phyloP scores from a whole-genome alignment of 1,140 invertebrate species.

The Drosophila varians region DNA sequence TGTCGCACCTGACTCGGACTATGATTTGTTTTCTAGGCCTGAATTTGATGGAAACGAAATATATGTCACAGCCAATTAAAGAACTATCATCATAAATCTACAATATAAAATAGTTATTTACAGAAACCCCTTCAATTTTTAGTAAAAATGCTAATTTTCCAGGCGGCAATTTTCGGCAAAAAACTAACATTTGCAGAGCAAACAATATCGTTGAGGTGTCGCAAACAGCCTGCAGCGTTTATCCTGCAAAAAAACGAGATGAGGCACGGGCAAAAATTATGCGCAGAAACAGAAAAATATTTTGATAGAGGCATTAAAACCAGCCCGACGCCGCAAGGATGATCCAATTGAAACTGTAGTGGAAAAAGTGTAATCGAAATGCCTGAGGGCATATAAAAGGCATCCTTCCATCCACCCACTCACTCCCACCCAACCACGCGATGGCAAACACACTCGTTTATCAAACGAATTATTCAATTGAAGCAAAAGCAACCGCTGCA shows the following conservation, averaged over 20 bases:
- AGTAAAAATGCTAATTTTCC: background rate
- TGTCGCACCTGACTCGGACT: conserved; percentile 18
- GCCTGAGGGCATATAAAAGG: conserved; percentile 62
- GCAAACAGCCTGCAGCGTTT: conserved; percentile 24
- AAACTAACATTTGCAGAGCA: conserved; percentile 26
- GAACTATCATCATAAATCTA: background rate
- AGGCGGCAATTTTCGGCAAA: background rate
- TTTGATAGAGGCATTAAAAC: conserved; percentile 43
- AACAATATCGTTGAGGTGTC: conserved; percentile 33
- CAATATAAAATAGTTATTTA: background rate
- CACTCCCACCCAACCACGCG: background rate
- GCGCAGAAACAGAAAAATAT: conserved; percentile 44
- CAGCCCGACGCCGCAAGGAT: conserved; percentile 8
- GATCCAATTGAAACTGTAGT: conserved; percentile 9
- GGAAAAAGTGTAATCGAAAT: conserved; percentile 52
- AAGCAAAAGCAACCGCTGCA: conserved; percentile 63
- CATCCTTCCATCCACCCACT: conserved; percentile 33
- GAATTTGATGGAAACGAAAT: conserved; percentile 23
- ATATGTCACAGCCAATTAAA: background rate
- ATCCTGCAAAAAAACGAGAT: conserved; percentile 19
- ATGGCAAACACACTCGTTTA: conserved; percentile 37
- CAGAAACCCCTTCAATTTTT: background rate
- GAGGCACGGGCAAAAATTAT: conserved; percentile 33
- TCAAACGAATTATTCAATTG: conserved; percentile 74
- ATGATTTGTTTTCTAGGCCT: conserved; percentile 25